phyloP scores from a whole-genome alignment of 2,797 vertebrate genomes.

The Smutsia temminckii region DNA sequence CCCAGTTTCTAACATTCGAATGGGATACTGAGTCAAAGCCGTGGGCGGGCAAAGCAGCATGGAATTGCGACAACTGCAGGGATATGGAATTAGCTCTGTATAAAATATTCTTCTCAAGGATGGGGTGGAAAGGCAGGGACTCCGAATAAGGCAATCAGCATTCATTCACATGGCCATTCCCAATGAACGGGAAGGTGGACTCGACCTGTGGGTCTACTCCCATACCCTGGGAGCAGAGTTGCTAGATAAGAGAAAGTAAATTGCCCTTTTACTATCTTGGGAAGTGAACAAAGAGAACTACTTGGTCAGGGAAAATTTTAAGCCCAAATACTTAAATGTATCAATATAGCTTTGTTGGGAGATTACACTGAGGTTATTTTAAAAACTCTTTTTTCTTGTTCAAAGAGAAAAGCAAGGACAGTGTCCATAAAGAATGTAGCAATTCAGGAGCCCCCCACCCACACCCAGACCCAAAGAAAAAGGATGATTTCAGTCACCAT shows the following conservation, averaged over 20 bases:
- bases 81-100: neutral
- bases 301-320: neutral
- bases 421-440: neutral
- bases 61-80: neutral
- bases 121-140: neutral
- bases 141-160: neutral
- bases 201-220: neutral
- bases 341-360: neutral
- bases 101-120: neutral
- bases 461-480: neutral
- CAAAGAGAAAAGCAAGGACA: neutral
- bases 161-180: neutral
- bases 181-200: neutral
- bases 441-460: neutral
- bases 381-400: slow-evolving; percentile 21
- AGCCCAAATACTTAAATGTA: neutral
- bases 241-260: neutral
- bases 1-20: neutral
- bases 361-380: neutral
- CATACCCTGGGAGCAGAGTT: neutral
- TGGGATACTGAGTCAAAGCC: neutral
- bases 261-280: neutral
- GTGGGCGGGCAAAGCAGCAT: neutral
- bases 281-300: neutral
- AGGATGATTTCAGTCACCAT: neutral